A percentile compares a stretch with the other conserved stretches of the same genome.
phyloP scores from a whole-genome alignment of 2,797 vertebrate genomes.

The Argya squamiceps region DNA sequence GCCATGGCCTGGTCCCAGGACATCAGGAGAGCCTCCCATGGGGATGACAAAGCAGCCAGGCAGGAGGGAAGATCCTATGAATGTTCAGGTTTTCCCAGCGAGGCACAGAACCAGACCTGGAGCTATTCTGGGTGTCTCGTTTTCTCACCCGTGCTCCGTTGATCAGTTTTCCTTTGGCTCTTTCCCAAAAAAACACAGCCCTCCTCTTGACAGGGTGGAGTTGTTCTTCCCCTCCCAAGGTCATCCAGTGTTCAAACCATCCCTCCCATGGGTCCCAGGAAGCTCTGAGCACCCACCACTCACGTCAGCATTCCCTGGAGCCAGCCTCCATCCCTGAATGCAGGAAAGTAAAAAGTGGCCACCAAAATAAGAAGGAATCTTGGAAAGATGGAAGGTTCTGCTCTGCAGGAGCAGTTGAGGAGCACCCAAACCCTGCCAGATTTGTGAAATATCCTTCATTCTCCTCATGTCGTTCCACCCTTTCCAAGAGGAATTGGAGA shows the following conservation, averaged over 20 bases:
- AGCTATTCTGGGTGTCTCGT: background rate
- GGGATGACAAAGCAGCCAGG: background rate
- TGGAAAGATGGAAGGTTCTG: background rate
- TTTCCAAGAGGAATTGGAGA: background rate
- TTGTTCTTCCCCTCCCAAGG: background rate
- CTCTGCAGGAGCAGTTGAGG: background rate
- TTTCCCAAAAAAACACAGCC: background rate
- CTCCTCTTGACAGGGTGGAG: background rate
- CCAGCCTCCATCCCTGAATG: background rate
- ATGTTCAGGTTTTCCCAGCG: background rate
- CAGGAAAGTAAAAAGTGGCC: background rate
- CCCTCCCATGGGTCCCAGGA: background rate
- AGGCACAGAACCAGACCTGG: background rate
- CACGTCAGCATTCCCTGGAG: accelerated
- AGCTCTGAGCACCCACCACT: background rate
- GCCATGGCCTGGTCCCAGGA: accelerated
- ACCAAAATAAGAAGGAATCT: background rate
- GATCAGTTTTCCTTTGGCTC: conserved; percentile 3
- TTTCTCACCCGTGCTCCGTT: background rate
- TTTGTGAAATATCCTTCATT: background rate
- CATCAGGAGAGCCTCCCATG: background rate
- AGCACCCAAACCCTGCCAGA: no score
- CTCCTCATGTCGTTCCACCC: background rate
- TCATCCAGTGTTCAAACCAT: background rate
- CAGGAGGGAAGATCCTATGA: background rate